Percentiles rank a stretch among this genome's conserved stretches.
These are phyloP conservation scores for Oppia nitens DNA, from an alignment of 1,140 invertebrate genomes.

Conservation along the genomic window DNA sequence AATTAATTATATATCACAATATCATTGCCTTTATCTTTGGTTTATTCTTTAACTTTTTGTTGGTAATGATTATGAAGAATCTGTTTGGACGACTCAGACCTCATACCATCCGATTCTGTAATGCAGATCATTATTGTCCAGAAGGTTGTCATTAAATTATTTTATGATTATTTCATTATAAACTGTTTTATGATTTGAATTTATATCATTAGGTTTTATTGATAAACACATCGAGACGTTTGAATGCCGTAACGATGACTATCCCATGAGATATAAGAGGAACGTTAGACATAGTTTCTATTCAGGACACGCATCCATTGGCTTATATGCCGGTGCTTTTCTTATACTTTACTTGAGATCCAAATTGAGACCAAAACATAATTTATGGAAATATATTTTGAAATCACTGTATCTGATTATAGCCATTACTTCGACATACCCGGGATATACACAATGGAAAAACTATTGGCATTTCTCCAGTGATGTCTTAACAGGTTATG, in stretches of 20 bases:
- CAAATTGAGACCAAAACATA: neutral
- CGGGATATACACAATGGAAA: slow-evolving; percentile 5
- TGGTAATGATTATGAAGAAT: slow-evolving; percentile 1
- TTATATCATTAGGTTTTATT: neutral
- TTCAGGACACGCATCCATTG: slow-evolving; percentile 8
- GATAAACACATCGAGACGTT: neutral
- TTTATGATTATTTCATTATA: too few species aligned
- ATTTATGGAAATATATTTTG: neutral
- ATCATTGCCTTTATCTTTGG: slow-evolving; percentile 1
- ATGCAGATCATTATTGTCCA: slow-evolving; percentile 1
- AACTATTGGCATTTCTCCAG: slow-evolving; percentile 9
- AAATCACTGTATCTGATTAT: neutral
- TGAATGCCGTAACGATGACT: slow-evolving; percentile 1
- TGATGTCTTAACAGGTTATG: slow-evolving; percentile 10
- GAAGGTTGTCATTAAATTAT: neutral
- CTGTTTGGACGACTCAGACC: slow-evolving; percentile 8
- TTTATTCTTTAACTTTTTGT: slow-evolving; percentile 1
- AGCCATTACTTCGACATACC: neutral
- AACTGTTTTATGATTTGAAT: too few species aligned
- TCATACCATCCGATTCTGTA: slow-evolving; percentile 5
- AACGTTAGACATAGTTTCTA: slow-evolving; percentile 8
- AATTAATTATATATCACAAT: neutral
- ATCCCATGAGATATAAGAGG: neutral
- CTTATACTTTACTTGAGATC: neutral
- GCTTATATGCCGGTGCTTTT: slow-evolving; percentile 5